A percentile compares a stretch with the other conserved stretches of the same genome.
These are phyloP conservation scores for Deilephila porcellus DNA, from an alignment of 2,888 invertebrate genomes.

Conservation along the genomic window DNA sequence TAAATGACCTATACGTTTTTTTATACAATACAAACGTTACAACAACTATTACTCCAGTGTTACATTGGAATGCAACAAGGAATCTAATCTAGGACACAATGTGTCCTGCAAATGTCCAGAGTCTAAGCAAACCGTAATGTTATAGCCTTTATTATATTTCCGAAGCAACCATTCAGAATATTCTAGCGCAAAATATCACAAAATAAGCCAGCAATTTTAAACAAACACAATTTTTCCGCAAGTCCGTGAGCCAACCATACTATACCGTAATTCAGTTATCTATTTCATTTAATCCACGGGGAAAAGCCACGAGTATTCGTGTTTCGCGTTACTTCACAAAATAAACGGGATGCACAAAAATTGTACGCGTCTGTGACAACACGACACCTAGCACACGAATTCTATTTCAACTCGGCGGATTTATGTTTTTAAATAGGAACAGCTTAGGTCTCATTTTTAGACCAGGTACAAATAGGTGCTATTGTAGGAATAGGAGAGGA, in stretches of 20 bases:
- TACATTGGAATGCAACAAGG: too few relatives aligned
- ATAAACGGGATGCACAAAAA: slow-evolving; percentile 5
- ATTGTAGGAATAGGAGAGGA: too few relatives aligned
- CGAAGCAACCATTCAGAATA: neutral
- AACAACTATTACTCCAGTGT: too few relatives aligned
- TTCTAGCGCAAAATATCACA: neutral
- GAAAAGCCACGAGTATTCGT: slow-evolving; percentile 15
- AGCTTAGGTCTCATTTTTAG: too few relatives aligned
- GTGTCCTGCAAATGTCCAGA: too few relatives aligned
- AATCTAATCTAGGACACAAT: too few relatives aligned
- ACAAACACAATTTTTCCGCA: neutral
- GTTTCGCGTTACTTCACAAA: neutral
- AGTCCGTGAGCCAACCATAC: neutral
- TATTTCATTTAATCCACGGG: neutral
- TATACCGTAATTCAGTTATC: slow-evolving; percentile 12
- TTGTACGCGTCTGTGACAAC: neutral
- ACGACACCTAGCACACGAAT: neutral
- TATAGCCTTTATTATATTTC: too few relatives aligned
- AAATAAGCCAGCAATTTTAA: neutral
- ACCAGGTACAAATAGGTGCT: too few relatives aligned
- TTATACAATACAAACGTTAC: too few relatives aligned
- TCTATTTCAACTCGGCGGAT: neutral
- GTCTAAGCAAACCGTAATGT: too few relatives aligned
- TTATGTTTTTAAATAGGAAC: neutral
- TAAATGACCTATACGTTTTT: too few relatives aligned